Percentiles rank a stretch among this genome's conserved stretches.
Evolutionary conservation across 2,888 invertebrate species (phyloP).

Genomic region (Apoderus coryli): DNA sequence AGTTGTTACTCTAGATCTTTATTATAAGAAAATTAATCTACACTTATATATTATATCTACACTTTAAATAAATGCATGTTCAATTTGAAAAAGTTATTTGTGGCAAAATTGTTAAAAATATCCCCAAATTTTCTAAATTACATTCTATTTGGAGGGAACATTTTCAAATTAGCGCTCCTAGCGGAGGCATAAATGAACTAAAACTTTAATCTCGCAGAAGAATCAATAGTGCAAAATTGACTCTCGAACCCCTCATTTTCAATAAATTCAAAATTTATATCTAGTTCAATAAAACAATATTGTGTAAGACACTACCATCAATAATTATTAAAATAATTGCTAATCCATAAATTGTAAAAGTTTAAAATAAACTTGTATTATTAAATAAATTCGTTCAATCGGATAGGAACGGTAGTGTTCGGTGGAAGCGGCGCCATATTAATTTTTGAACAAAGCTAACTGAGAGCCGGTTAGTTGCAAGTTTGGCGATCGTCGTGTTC

Average conservation of each 20-base stretch:
- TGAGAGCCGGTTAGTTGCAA: constrained; percentile 54
- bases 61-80: too few species aligned
- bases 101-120: too few species aligned
- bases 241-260: constrained; percentile 54
- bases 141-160: constrained; percentile 17
- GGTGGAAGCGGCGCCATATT: constrained; percentile 64
- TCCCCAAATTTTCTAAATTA: too few species aligned
- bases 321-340: constrained; percentile 16
- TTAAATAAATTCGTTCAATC: constrained; percentile 27
- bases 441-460: constrained; percentile 65
- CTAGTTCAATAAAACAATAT: constrained; percentile 15
- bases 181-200: constrained; percentile 27
- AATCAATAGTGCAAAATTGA: constrained; percentile 30
- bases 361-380: constrained; percentile 19
- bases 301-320: constrained; percentile 1
- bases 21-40: too few species aligned
- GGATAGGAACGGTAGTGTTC: constrained; percentile 34
- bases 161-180: constrained; percentile 24
- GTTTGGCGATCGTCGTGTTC: constrained; percentile 44
- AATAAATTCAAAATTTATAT: constrained; percentile 30
- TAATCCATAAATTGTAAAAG: constrained; percentile 14
- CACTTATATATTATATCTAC: too few species aligned
- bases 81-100: too few species aligned
- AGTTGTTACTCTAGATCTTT: too few species aligned
- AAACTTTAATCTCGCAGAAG: constrained; percentile 24